Conservation (phyloP, 2,797 vertebrate genomes). For the Clarias platycephalus region DNA sequence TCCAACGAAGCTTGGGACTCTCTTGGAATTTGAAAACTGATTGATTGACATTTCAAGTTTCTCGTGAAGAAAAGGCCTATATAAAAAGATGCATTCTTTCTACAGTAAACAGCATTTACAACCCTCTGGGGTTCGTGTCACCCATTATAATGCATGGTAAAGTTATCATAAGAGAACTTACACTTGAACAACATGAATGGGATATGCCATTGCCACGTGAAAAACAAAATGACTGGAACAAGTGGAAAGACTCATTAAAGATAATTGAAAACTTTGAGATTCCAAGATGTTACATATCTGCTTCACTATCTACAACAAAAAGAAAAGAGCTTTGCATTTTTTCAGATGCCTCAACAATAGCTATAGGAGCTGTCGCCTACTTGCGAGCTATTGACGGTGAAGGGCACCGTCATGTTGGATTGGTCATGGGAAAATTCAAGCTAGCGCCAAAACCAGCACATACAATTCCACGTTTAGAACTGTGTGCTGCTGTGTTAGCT, state of each 20-base stretch:
- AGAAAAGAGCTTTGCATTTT: not conserved
- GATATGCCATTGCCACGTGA: not conserved
- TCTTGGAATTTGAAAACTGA: not conserved
- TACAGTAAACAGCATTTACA: not conserved
- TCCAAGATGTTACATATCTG: not conserved
- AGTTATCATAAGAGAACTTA: not conserved
- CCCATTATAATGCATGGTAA: not conserved
- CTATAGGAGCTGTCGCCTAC: conserved; percentile 10
- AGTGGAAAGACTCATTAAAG: conserved; percentile 1
- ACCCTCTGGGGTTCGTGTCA: not conserved
- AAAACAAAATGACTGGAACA: not conserved
- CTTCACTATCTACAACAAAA: too few relatives aligned
- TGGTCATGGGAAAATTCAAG: not conserved
- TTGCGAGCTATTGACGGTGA: not conserved
- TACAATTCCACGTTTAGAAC: not conserved
- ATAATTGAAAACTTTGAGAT: not conserved
- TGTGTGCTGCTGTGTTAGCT: not conserved
- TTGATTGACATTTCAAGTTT: not conserved
- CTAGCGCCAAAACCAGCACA: not conserved
- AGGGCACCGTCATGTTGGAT: not conserved
- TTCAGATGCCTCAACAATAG: conserved; percentile 22
- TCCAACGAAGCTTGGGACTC: not conserved
- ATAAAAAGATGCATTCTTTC: not conserved
- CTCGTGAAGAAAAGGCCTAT: not conserved
- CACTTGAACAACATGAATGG: not conserved